Base-by-base conservation (phyloP, 2,113 vertebrate species). In the Tapirus terrestris region DNA sequence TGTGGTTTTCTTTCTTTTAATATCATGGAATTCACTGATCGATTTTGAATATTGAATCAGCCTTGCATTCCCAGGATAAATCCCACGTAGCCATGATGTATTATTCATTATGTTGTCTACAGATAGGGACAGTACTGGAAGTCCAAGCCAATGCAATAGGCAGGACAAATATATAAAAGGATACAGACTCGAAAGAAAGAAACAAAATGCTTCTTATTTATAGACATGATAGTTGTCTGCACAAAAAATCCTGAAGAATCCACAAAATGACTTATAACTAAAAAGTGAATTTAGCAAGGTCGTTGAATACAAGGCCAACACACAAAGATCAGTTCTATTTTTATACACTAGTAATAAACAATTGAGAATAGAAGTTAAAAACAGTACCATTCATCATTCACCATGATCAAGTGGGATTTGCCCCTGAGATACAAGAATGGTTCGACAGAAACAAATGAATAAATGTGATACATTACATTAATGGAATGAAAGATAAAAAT, bases 151-250 rank as follows among this genome's bases (percentile, higher is more conserved):
- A 86, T 29, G 18, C 4, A 81, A 36, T 31, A 87, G 29, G 94
- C 75, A 92, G 43, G 21, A 63, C 68, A 84, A 86, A 81, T 87
- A 72, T 51, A 68, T 70, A 72, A 65, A 51, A 86, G n/a, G 53
- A 72, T 63, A 79, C 39, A 70, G 27, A 86, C n/a, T 53, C 43
- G 25, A 60, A 88, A 92, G 82, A 88, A 92, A 48, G 77, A 96
- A 73, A 92, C 5, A 75, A 76, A 76, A 88, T 21, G 20, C 9
- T 81, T 68, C 23, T 25, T 76, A 27, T 92, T 82, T 92, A 8
- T 60, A 93, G 48, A 60, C 33, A 68, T 51, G 27, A 88, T 92
- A 60, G 6, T 75, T 33, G 8, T 92, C 95, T 67, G 45, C 36
- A 48, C 48, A 56, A 12, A 65, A 75, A 88, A 75, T 60, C 36